Evolutionary conservation across 2,888 invertebrate species (phyloP), one percentile per base, ranked within the genome.

Genomic region (Lomographa bimaculata): DNA sequence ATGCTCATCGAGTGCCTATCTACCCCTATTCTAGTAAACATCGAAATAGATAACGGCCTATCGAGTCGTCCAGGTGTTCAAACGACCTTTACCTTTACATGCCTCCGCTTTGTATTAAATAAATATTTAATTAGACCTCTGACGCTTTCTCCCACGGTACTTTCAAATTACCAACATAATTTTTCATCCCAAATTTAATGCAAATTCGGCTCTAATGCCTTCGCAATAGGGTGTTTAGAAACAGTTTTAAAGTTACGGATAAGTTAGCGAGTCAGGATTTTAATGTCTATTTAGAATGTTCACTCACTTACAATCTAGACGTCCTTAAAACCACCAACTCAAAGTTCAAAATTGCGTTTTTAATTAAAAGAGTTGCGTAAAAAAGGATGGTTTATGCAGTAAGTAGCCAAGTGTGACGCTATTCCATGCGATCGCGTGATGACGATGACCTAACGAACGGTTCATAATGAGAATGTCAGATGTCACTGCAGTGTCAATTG

Each of bases 101-200:
- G 70, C 74, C 76, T 68, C 63, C 60, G 69, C 66, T 54, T 48
- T 50, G 59, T 60, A 65, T 70, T 61, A 48, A 65, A 79, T 83
- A 78, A 77, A 84, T 84, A 84, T 83, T 84, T 80, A 82, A 85
- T 85, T 80, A 80, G 63, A 48, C 53, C 62, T 50, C 54, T 54
- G 56, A 54, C 49, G 59, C 57, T 71, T 75, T 81, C 79, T 86
- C 86, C 81, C 86, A 86, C 86, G 86, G 80, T 81, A 63, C 48
- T 58, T 48, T 50, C 48, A 7, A 1, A 38, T 23, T 16, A 40
- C 39, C 11, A 46, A 41, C 16, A 39, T 40, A 20, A 14, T 19
- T 8, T 8, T 11, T 3, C 6, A 2, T 3, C 2, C 1, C 0
- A n/a, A 11, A 11, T 3, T 17, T 11, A 38, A 12, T 9, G 1